These are phyloP conservation scores for Macrosoma leucophasiata DNA, from an alignment of 2,888 invertebrate genomes.

Conservation along the genomic window DNA sequence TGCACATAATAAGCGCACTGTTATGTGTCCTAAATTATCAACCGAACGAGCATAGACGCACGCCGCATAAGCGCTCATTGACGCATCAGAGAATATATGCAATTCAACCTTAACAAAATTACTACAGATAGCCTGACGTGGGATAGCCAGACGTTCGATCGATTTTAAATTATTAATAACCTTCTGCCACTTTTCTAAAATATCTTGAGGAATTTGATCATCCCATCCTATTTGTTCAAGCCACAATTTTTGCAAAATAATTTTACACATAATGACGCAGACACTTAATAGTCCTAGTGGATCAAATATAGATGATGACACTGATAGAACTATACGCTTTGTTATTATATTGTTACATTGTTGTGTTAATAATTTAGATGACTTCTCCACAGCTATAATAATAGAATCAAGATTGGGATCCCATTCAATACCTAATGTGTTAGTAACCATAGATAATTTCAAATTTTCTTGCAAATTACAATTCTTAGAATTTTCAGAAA, in stretches of 20 bases:
- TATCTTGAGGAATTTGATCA: not conserved
- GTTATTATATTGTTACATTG: not conserved
- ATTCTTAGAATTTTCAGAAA: not conserved
- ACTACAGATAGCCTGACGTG: not conserved
- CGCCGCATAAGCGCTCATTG: not conserved
- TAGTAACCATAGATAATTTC: slow-evolving; percentile 4
- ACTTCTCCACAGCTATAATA: slow-evolving; percentile 1
- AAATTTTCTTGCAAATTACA: slow-evolving; percentile 5
- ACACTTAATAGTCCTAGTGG: slow-evolving; percentile 2
- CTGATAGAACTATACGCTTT: slow-evolving; percentile 2
- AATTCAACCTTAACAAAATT: not conserved
- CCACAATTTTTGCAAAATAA: slow-evolving; percentile 4
- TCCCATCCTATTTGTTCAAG: slow-evolving; percentile 1
- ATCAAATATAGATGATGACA: slow-evolving; percentile 1
- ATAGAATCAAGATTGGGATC: slow-evolving; percentile 7
- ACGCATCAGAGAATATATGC: slow-evolving; percentile 5
- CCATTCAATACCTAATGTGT: slow-evolving; percentile 12
- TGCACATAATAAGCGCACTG: slow-evolving; percentile 11
- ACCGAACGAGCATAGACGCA: not conserved
- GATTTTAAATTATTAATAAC: slow-evolving; percentile 1
- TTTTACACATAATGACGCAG: slow-evolving; percentile 1
- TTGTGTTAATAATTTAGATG: not conserved
- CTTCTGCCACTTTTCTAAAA: not conserved
- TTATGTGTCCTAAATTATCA: not conserved
- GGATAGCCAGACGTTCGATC: not conserved